Conservation (phyloP, 2,888 invertebrate species). For the Leptinotarsa juncta region DNA sequence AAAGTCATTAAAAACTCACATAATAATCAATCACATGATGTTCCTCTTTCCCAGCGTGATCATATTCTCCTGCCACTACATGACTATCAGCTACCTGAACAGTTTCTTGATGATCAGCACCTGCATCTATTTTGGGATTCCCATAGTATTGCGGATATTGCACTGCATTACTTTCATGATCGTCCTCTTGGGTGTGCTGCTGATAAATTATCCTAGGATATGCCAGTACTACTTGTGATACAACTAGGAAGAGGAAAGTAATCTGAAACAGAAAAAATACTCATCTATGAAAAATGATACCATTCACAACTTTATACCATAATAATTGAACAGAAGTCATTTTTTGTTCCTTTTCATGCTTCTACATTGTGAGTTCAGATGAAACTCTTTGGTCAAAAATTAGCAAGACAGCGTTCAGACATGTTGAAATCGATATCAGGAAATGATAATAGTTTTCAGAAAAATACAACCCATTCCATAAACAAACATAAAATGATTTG, state of each 20-base stretch:
- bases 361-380: too few relatives aligned
- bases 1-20: conserved; percentile 32
- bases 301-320: neutral
- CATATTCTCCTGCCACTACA: conserved; percentile 35
- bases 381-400: too few relatives aligned
- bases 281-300: neutral
- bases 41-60: conserved; percentile 32
- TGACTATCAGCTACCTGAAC: conserved; percentile 35
- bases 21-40: conserved; percentile 43
- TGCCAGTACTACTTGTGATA: conserved; percentile 33
- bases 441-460: too few relatives aligned
- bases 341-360: too few relatives aligned
- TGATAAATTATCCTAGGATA: conserved; percentile 45
- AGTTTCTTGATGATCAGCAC: conserved; percentile 40
- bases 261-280: conserved; percentile 30
- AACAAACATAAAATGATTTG: too few relatives aligned
- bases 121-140: conserved; percentile 30
- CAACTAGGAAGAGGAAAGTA: conserved; percentile 24
- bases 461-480: too few relatives aligned
- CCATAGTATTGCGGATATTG: conserved; percentile 43
- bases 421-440: too few relatives aligned
- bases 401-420: too few relatives aligned
- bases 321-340: too few relatives aligned
- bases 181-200: conserved; percentile 41
- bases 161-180: conserved; percentile 34